Evolutionary conservation across 2,113 vertebrate species (phyloP).

Genomic region (Callopanchax toddi): DNA sequence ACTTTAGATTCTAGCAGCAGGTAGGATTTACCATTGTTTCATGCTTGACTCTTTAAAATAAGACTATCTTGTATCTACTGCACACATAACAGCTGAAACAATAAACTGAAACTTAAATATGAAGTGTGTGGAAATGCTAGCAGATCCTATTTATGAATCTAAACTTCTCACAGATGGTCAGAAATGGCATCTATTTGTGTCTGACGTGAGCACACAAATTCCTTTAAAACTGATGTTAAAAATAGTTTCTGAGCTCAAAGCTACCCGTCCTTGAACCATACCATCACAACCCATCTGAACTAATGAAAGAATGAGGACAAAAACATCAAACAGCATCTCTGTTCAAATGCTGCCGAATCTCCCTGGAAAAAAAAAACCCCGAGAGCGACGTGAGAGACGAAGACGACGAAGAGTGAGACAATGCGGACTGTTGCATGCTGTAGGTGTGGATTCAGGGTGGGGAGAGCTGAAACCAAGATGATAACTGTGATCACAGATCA

Average conservation of each 20-base stretch:
- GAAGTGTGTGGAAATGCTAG: too few relatives aligned
- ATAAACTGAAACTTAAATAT: too few relatives aligned
- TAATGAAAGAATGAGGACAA: constrained; percentile 64
- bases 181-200: constrained; percentile 32
- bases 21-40: background rate
- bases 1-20: too few relatives aligned
- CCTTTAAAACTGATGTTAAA: constrained; percentile 45
- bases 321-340: constrained; percentile 42
- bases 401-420: constrained; percentile 17
- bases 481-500: constrained; percentile 46
- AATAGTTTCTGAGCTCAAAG: constrained; percentile 55
- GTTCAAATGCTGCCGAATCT: constrained; percentile 25
- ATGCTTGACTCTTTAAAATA: background rate
- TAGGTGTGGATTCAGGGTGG: constrained; percentile 37
- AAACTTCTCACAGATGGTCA: constrained; percentile 14
- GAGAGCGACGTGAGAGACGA: constrained; percentile 28
- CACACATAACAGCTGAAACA: too few relatives aligned
- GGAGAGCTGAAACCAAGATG: constrained; percentile 38
- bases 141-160: constrained; percentile 27
- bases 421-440: constrained; percentile 14
- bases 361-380: constrained; percentile 4
- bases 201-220: constrained; percentile 14
- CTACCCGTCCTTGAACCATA: constrained; percentile 26
- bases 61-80: constrained; percentile 4
- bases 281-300: constrained; percentile 25